Base-by-base conservation (phyloP, 2,888 invertebrate species). In the Volucella bombylans region DNA sequence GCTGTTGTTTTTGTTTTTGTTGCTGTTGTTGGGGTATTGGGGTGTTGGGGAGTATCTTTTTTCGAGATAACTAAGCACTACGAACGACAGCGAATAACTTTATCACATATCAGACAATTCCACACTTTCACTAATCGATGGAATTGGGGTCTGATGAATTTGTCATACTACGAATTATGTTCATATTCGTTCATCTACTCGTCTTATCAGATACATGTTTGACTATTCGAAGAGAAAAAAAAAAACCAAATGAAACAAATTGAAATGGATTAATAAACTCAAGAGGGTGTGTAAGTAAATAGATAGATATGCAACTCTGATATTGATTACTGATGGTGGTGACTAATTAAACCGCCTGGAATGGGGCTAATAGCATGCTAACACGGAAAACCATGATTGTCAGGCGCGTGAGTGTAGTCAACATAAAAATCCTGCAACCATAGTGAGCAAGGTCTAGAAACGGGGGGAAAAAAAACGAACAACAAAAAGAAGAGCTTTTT, bases 321-420 rank as follows among this genome's bases (percentile, higher is more conserved):
- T 69, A 71, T 78, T 55, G 78, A 78, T 71, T 78, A 72, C 67
- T 71, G 72, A 79, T 72, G 31, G 6, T 31, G 31, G 31, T 31
- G 72, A 72, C 72, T 78, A 71, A 54, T 72, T 72, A 52, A 65
- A 47, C 39, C 1, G 43, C 18, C 23, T 45, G 38, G 31, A 31
- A 8, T 43, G 1, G 3, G 18, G 57, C 23, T 57, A 52, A 50
- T 67, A 38, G 68, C 61, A 69, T 41, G n/a, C 39, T 49, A 59
- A 41, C 65, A 49, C 45, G 57, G 14, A 39, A 50, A 23, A 18
- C n/a, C 18, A 69, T 69, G 69, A 47, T 43, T 78, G 57, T n/a
- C 69, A 50, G 38, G 41, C 45, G 41, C 9, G 14, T 39, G 49
- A 18, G 43, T 38, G 45, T 50, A 11, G 11, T 12, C 12, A 4